These are phyloP conservation scores for Merops nubicus DNA, from an alignment of 2,113 vertebrate species.

Conservation along the genomic window DNA sequence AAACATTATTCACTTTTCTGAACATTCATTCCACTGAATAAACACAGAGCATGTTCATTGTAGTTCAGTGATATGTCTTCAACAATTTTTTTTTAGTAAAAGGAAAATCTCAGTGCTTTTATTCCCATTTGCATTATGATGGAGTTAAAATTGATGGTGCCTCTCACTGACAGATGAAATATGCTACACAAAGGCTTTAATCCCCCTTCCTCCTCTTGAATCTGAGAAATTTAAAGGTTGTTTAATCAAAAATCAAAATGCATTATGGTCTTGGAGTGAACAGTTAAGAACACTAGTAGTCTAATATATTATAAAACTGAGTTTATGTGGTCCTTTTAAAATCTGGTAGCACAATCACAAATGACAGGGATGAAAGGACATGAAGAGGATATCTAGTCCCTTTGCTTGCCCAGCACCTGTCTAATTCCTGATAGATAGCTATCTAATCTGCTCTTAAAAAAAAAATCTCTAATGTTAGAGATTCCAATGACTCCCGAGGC, in stretches of 20 bases:
- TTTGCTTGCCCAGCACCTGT: background rate
- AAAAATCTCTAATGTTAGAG: background rate
- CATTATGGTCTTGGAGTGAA: accelerated
- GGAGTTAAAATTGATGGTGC: background rate
- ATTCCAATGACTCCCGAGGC: background rate
- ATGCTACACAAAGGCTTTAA: background rate
- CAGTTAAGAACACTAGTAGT: background rate
- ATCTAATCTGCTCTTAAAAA: background rate
- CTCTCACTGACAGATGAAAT: background rate
- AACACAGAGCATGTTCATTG: background rate
- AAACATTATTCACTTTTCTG: background rate
- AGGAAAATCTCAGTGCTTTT: background rate
- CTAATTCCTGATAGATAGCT: background rate
- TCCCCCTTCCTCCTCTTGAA: background rate
- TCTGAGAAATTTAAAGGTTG: background rate
- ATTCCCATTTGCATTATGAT: background rate
- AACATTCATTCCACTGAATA: background rate
- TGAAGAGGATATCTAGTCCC: background rate
- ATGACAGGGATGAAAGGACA: background rate
- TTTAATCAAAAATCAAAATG: background rate
- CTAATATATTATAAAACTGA: background rate
- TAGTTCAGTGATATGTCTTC: background rate
- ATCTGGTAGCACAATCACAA: background rate
- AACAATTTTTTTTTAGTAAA: background rate
- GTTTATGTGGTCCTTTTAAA: background rate